Evolutionary conservation across 2,113 vertebrate species (phyloP), one percentile per base, ranked within the genome.

Genomic region (Telmatochromis brichardi): DNA sequence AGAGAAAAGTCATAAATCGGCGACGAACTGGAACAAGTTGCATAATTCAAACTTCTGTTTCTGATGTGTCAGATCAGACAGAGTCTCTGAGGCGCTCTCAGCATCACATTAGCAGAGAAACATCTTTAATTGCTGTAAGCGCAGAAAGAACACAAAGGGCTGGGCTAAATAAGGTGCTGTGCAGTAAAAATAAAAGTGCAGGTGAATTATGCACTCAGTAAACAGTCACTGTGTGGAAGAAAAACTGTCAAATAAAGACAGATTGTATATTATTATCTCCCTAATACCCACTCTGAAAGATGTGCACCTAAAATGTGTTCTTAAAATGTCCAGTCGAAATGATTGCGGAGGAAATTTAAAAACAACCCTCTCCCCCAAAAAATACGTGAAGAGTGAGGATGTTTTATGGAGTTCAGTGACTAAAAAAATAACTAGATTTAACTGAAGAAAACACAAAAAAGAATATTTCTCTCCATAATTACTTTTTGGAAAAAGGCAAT

Each of bases 31-130:
- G 93, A 94, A 92, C 91, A 50, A 86, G 90, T 87, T 93, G 89
- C 76, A 58, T 95, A 90, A 93, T 37, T 87, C 88, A 40, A 68
- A 90, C 81, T 91, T 88, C 79, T 93, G 87, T 90, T 90, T 92
- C 80, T 92, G 85, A 91, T 88, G 92, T 82, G 90, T 88, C 82
- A 78, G 84, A 91, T 91, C 78, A 87, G 60, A 90, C 76, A 4
- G 47, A 88, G 68, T 63, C 83, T 89, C 76, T 79, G 71, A 84
- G 81, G 82, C 45, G 3, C 28, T 83, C 35, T 51, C 31, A 78
- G 65, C 51, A 10, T 85, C 80, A 76, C 68, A 53, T 88, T 57
- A 85, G 84, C 40, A 42, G 79, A 81, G 40, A 90, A 76, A 85
- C 68, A 50, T 83, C 51, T 86, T 31, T 76, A 87, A 63, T 31